Base-by-base conservation (phyloP, 2,797 vertebrate genomes). In the Botia kubotai region DNA sequence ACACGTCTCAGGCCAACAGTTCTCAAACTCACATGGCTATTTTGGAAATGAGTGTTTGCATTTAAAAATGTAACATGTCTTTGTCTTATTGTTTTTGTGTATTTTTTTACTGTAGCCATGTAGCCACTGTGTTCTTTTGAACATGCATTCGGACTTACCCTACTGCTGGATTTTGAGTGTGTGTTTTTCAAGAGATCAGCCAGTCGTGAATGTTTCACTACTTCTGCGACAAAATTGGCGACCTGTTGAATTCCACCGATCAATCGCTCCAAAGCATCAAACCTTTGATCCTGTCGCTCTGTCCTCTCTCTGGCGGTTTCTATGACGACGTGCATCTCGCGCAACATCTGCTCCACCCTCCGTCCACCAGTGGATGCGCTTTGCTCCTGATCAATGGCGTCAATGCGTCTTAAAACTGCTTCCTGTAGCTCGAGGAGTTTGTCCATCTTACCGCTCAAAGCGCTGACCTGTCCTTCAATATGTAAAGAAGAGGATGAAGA, bases 191-290 rank as follows among this genome's bases (percentile, higher is more conserved):
- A 84, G 75, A 91, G 71, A 87, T 93, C 91, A 80, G 89, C 89
- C 83, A 95, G 86, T 84, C 89, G 80, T 83, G 94, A 94, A 79
- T 86, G 91, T 88, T 95, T 96, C 81, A 95, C 89, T 79, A 90
- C 91, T 80, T 94, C 93, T 78, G 89, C 85, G 21, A 97, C 88
- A 88, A 93, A 95, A 90, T 87, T 88, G 85, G 96, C 86, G 75
- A 95, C 91, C 89, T 95, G 93, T 87, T 96, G 92, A 36, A 95
- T 90, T 29, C 93, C 91, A 77, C 90, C 90, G 85, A 96, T 84
- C 77, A 94, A 89, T 88, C 86, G 92, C 88, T 96, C 95, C 81
- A 97, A 88, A 85, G 92, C 92, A 14, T 96, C 93, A 86, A 97
- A 72, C 87, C 94, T 93, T 75, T 86, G 90, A 11, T 93, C 90